These are phyloP conservation scores for Glareola pratincola DNA, from an alignment of 2,113 vertebrate genomes.

Conservation along the genomic window DNA sequence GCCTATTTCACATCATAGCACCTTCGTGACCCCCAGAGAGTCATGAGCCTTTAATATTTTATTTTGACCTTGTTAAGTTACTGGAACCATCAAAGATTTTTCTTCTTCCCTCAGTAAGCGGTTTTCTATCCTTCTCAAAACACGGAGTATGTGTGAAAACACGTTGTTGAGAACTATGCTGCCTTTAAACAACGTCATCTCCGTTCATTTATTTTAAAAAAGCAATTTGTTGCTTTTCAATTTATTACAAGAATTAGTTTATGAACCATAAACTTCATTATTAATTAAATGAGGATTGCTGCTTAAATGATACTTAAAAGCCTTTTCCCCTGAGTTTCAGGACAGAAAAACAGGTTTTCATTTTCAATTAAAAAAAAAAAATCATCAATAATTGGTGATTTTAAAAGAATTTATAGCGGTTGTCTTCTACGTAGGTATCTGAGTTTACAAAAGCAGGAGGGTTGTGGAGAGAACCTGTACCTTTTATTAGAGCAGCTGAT, in stretches of 20 bases:
- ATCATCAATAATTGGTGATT: not conserved
- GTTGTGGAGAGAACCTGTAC: not conserved
- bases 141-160: not conserved
- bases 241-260: not conserved
- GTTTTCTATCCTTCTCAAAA: not conserved
- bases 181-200: not conserved
- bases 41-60: conserved; percentile 61
- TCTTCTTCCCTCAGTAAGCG: conserved; percentile 12
- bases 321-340: not conserved
- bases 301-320: not conserved
- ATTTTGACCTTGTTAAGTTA: conserved; percentile 63
- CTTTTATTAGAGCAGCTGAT: not conserved
- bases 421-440: not conserved
- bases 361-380: not conserved
- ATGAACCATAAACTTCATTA: not conserved
- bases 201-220: not conserved
- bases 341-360: not conserved
- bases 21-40: conserved; percentile 23
- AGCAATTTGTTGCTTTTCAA: not conserved
- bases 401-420: not conserved
- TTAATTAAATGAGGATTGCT: not conserved
- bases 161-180: not conserved
- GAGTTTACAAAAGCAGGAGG: not conserved
- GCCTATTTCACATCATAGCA: conserved; percentile 60
- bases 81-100: conserved; percentile 43